Evolutionary conservation across 2,888 invertebrate species (phyloP).

Genomic region (Diachrysia chrysitis): DNA sequence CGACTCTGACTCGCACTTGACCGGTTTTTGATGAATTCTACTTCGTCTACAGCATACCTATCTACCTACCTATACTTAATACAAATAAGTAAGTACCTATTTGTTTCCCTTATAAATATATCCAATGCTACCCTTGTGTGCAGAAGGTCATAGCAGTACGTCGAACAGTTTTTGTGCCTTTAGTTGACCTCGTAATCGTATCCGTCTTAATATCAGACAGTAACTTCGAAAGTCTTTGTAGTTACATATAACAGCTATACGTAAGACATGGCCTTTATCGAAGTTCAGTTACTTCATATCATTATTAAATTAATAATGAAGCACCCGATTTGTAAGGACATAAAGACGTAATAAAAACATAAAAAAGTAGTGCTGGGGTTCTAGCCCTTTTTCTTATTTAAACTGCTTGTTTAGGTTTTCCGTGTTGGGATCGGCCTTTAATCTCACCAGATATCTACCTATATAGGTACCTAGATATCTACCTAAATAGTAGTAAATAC

Average conservation of each 20-base stretch:
- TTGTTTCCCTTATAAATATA: too few species aligned
- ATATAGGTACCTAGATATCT: too few species aligned
- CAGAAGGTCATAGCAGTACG: neutral
- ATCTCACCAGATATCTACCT: too few species aligned
- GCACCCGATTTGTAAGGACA: neutral
- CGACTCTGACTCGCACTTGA: too few species aligned
- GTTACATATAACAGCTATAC: neutral
- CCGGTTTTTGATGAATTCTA: too few species aligned
- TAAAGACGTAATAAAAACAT: neutral
- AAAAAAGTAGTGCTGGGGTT: too few species aligned
- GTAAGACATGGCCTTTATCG: neutral
- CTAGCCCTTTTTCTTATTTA: neutral
- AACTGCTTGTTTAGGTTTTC: too few species aligned
- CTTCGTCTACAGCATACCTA: too few species aligned
- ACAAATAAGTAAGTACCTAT: too few species aligned
- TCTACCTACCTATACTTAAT: too few species aligned
- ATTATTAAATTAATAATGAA: slow-evolving; percentile 3
- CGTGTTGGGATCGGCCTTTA: too few species aligned
- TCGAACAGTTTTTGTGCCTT: slow-evolving; percentile 23
- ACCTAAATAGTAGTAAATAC: too few species aligned
- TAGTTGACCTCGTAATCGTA: slow-evolving; percentile 35
- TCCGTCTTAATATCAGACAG: slow-evolving; percentile 35
- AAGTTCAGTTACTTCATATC: neutral
- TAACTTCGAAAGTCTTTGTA: slow-evolving; percentile 23
- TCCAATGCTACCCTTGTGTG: slow-evolving; percentile 2